These are phyloP conservation scores for Pseudois nayaur DNA, from an alignment of 2,113 vertebrate genomes.

Conservation along the genomic window DNA sequence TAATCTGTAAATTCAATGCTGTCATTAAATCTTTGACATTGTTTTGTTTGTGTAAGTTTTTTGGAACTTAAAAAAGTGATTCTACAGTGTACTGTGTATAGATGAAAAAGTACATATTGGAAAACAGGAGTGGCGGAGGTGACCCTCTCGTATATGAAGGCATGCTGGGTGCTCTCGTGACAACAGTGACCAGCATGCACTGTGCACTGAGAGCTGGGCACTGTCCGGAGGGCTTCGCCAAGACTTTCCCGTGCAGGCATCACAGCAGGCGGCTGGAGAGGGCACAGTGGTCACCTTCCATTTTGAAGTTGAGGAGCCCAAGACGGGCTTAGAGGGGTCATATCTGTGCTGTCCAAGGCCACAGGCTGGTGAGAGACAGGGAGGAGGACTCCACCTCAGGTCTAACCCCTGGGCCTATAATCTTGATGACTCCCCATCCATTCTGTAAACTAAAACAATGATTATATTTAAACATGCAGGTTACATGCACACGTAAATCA, in stretches of 20 bases:
- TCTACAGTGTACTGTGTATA: not conserved
- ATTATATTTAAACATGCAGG: not conserved
- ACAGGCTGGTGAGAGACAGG: not conserved
- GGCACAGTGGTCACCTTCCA: not conserved
- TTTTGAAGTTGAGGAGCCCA: not conserved
- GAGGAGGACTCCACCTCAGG: not conserved
- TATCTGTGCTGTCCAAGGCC: not conserved
- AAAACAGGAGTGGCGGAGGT: too few species aligned
- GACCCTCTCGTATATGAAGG: not conserved
- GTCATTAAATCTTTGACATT: not conserved
- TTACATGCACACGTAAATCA: not conserved
- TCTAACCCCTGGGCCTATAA: not conserved
- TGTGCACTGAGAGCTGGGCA: accelerated
- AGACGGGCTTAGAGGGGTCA: not conserved
- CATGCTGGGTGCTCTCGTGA: accelerated
- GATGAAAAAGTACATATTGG: not conserved
- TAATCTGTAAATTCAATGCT: not conserved
- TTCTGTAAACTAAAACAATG: not conserved
- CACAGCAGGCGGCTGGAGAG: too few species aligned
- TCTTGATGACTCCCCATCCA: not conserved
- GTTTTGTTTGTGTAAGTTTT: not conserved
- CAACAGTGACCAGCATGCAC: too few species aligned
- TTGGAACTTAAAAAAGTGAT: not conserved
- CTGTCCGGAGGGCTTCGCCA: accelerated
- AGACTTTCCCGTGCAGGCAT: accelerated